Percentiles rank a stretch among this genome's conserved stretches.
These are phyloP conservation scores for Thereva nobilitata DNA, from an alignment of 2,888 invertebrate genomes.

Conservation along the genomic window DNA sequence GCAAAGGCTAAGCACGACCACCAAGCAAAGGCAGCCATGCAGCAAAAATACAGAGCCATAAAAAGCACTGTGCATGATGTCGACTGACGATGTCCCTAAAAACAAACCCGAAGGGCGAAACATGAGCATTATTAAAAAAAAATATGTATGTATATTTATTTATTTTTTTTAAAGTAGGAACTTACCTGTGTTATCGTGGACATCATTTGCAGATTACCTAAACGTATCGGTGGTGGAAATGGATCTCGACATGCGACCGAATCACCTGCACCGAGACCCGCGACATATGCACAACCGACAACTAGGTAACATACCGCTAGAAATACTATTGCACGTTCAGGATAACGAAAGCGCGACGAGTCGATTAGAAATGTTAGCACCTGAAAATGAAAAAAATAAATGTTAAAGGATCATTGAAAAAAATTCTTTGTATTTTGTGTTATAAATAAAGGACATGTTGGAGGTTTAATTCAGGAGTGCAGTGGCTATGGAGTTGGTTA, in stretches of 20 bases:
- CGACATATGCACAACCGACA: constrained; percentile 90
- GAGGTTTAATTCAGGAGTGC: too few species aligned
- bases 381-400: constrained; percentile 50
- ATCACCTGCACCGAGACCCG: constrained; percentile 82
- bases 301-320: constrained; percentile 94
- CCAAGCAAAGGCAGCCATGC: constrained; percentile 97
- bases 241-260: constrained; percentile 82
- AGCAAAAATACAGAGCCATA: constrained; percentile 95
- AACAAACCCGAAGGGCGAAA: constrained; percentile 38
- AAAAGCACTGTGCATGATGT: constrained; percentile 87
- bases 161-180: constrained; percentile 5
- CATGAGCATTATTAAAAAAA: background rate
- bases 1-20: constrained; percentile 96
- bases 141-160: background rate
- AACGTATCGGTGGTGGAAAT: constrained; percentile 71
- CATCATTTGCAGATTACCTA: constrained; percentile 73
- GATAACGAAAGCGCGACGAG: constrained; percentile 93
- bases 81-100: constrained; percentile 58
- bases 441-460: too few species aligned
- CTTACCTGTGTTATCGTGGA: constrained; percentile 86
- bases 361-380: constrained; percentile 91
- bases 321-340: constrained; percentile 97
- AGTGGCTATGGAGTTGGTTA: too few species aligned
- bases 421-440: too few species aligned
- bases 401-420: background rate